These are phyloP conservation scores for Nomada fabriciana DNA, from an alignment of 2,888 invertebrate species.

Conservation along the genomic window DNA sequence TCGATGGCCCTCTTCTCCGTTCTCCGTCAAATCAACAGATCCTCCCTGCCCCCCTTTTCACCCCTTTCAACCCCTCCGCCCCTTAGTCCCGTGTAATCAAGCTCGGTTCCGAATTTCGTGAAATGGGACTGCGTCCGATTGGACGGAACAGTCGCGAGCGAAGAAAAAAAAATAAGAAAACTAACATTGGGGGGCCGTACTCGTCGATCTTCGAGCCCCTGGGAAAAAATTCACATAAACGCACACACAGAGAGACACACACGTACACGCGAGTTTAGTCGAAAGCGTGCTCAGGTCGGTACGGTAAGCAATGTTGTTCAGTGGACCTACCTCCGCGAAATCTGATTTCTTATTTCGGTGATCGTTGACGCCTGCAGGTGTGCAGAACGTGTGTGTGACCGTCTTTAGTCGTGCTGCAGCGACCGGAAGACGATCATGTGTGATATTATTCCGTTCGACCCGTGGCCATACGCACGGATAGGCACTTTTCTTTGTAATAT, in stretches of 20 bases:
- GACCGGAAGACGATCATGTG: constrained; percentile 42
- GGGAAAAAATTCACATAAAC: neutral
- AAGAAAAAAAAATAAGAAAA: neutral
- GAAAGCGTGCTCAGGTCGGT: constrained; percentile 63
- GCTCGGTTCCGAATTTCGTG: constrained; percentile 50
- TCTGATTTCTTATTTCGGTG: constrained; percentile 22
- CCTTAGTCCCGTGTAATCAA: constrained; percentile 38
- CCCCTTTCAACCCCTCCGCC: constrained; percentile 1
- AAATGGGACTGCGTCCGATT: constrained; percentile 32
- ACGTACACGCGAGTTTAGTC: constrained; percentile 34
- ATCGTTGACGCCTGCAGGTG: constrained; percentile 3
- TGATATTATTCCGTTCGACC: constrained; percentile 58
- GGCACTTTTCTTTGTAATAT: constrained; percentile 59
- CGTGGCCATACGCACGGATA: constrained; percentile 26
- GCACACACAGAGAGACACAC: neutral
- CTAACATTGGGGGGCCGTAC: constrained; percentile 22
- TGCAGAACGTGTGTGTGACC: neutral
- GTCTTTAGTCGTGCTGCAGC: constrained; percentile 11
- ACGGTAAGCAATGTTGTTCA: constrained; percentile 4
- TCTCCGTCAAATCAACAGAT: constrained; percentile 48
- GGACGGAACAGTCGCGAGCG: constrained; percentile 37
- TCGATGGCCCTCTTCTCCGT: constrained; percentile 75
- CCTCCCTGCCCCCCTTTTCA: constrained; percentile 13
- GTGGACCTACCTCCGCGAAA: neutral
- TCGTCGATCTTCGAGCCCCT: constrained; percentile 60